Evolutionary conservation across 2,797 vertebrate genomes (phyloP), one percentile per base, ranked within the genome.

Genomic region (Calcarius lapponicus): DNA sequence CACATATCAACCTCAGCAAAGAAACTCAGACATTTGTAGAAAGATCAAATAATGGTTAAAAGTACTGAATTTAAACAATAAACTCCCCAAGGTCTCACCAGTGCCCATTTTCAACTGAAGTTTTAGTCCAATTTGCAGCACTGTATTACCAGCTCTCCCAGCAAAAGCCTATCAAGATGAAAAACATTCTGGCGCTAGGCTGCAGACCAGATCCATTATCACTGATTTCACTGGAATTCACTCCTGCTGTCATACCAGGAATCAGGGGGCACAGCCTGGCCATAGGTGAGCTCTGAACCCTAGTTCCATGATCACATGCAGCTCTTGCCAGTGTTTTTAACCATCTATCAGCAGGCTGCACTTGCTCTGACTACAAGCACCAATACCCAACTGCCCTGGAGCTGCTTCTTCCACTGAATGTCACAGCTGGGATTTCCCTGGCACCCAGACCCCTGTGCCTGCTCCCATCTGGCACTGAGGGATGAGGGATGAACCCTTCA

Each of bases 351-450:
- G 32, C 8, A 48, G 40, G 20, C 0, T 58, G 64, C 58, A 2
- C 40, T 62, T 22, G 3, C 13, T 50, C 50, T 20, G 25, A 60
- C 22, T 7, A 28, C 47, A 61, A 5, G 20, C 64, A 57, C 48
- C 38, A 48, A 66, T 58, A n/a, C 17, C 18, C 2, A 0, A 10
- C 19, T 3, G 1, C 18, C 22, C 60, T 16, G 25, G 21, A 57
- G 36, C 34, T 72, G 17, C 42, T 48, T 38, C 62, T 38, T 26
- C 32, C 25, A 38, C 9, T 22, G 19, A 38, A 42, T 13, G 22
- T 13, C 34, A 61, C 18, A 34, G 65, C 32, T 71, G 85, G 47
- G 34, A 74, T 47, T 17, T 42, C 47, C n/a, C 61, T 13, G 19
- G 24, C 40, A 80, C 6, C 6, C 74, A 54, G 17, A 32, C 0